Evolutionary conservation across 2,888 invertebrate species (phyloP), one percentile per base, ranked within the genome.

Genomic region (Malacosoma neustria): DNA sequence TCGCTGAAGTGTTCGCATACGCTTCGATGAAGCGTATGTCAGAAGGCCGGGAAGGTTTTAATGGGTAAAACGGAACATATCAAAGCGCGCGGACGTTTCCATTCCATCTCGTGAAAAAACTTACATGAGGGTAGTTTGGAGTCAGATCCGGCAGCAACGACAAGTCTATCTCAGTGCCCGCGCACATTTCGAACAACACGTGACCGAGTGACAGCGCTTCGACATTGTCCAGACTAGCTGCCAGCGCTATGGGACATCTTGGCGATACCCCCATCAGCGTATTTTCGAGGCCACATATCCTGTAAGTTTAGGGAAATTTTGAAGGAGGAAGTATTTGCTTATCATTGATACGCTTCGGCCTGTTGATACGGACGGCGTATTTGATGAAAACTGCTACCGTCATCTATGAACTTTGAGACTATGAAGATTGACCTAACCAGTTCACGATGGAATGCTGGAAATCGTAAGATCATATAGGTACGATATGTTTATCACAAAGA

Each of bases 101-200:
- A 11, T 4, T 7, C 42, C n/a, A n/a, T n/a, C n/a, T n/a, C n/a
- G n/a, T n/a, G n/a, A 66, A 70, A 4, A 3, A 22, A 22, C 22
- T 76, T 66, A 94, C 93, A 80, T 93, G 91, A 36, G 94, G 92
- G 90, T 72, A 91, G 74, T 69, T 89, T 68, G 67, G 49, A 36
- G 93, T 82, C 61, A 96, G 90, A 46, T 91, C 90, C 2, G 92
- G 89, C 48, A 92, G 89, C 36, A 94, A 90, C 30, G 92, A 87
- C 33, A 92, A 87, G 51, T 92, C 90, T 46, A 96, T 77, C 61
- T 95, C 94, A 49, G 92, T 90, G 30, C 95, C 97, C 11, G 94
- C 92, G 55, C 95, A 92, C 96, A 97, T 97, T 82, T 97, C 97
- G 71, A 93, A 96, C 39, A 97, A 84, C 59, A 97, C 89, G 69